Base-by-base conservation (phyloP, 1,140 invertebrate genomes). In the Rhizoglyphus robini region DNA sequence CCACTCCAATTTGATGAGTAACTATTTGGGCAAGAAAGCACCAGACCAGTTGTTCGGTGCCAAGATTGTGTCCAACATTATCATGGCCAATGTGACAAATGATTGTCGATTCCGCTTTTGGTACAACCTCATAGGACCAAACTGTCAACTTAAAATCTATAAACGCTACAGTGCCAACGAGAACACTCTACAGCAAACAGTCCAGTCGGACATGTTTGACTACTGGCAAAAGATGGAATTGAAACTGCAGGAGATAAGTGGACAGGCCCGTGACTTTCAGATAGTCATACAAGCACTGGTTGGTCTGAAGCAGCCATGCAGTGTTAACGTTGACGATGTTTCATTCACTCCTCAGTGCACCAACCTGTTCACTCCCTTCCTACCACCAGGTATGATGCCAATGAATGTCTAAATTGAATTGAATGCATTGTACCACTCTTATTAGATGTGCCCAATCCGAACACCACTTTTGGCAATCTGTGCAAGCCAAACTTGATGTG, bases 261-360 rank as follows among this genome's bases (percentile, higher is more conserved):
- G 11, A 20, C 11, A 15, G 41, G 23, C 11, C 11, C 11, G 23
- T 30, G 25, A 34, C 25, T 60, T 60, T 32, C 5, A 47, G 5
- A 29, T 60, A 5, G 32, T 60, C 58, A 60, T 60, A 13, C 20
- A 41, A 32, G 58, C 13, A 32, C 5, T 34, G 11, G 25, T 60
- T 27, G 5, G 23, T 8, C 20, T 34, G 30, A 60, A 13, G 11
- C 13, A 23, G 20, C 25, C 30, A 8, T 60, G 68, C 18, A 69
- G 66, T 29, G 59, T 69, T 29, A 69, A 64, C 25, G 62, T 69
- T 29, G 68, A 69, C 46, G 68, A 69, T 25, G 49, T 68, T 29
- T 68, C 67, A 0, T 60, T 69, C n/a, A 68, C 66, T 13, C 59
- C 68, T 11, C 36, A 31, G 1, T 69, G 68, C 31, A 41, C 62